Percentiles rank a stretch among this genome's conserved stretches.
Evolutionary conservation across 1,140 invertebrate genomes (phyloP).

Genomic region (Neodiprion fabricii): DNA sequence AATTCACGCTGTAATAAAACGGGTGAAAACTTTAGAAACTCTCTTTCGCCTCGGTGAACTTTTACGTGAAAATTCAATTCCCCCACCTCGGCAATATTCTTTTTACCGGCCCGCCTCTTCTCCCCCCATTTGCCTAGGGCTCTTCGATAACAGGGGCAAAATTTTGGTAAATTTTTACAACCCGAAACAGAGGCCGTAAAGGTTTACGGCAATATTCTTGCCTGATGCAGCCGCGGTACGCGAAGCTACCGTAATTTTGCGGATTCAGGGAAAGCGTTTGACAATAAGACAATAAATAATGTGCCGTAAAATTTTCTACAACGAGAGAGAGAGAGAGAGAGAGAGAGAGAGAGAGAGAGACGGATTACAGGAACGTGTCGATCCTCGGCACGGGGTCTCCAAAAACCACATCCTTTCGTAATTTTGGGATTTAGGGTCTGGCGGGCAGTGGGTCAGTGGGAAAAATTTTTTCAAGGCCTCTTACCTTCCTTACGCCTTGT

Average conservation of each 20-base stretch:
- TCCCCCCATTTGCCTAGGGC: too few species aligned
- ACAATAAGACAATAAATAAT: slow-evolving; percentile 5
- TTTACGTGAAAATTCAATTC: background rate
- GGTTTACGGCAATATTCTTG: background rate
- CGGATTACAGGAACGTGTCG: too few species aligned
- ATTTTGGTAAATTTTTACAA: background rate
- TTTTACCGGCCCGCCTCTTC: background rate
- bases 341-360: too few species aligned
- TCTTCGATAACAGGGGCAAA: background rate
- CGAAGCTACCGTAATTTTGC: background rate
- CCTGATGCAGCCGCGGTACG: background rate
- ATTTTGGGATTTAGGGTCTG: background rate
- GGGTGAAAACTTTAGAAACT: background rate
- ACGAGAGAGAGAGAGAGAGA: background rate
- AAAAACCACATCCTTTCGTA: background rate
- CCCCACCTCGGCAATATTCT: background rate
- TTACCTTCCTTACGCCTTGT: too few species aligned
- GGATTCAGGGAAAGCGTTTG: background rate
- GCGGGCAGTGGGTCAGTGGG: background rate
- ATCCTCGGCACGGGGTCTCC: background rate
- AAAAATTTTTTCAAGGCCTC: background rate
- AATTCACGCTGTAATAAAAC: too few species aligned
- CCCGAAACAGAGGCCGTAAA: background rate
- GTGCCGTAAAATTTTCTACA: background rate
- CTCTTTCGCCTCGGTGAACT: background rate